Evolutionary conservation across 35 echinoderm and acorn worm genomes (phyloP).

Genomic region (Ptychodera flava): DNA sequence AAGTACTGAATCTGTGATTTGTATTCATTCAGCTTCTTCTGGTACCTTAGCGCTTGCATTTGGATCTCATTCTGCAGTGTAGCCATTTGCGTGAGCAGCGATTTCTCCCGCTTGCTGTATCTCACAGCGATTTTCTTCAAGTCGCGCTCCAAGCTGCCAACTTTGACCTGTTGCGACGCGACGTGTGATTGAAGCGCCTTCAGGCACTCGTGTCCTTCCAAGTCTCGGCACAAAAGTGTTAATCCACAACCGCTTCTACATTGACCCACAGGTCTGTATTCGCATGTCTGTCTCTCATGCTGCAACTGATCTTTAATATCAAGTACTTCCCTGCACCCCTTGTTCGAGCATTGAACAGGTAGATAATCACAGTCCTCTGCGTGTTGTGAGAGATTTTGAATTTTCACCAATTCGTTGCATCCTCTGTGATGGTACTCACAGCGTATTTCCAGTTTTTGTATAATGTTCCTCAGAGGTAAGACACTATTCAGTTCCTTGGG

Average conservation of each 20-base stretch:
- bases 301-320: slow-evolving; percentile 76
- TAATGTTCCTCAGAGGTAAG: slow-evolving; percentile 84
- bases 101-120: slow-evolving; percentile 84
- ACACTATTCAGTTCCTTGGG: slow-evolving; percentile 95
- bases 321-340: slow-evolving; percentile 75
- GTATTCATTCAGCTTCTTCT: slow-evolving; percentile 94
- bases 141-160: slow-evolving; percentile 76
- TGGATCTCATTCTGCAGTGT: slow-evolving; percentile 96
- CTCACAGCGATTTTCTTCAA: slow-evolving; percentile 79
- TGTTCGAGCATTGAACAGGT: slow-evolving; percentile 87
- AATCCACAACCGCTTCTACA: slow-evolving; percentile 91
- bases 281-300: slow-evolving; percentile 75
- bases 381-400: slow-evolving; percentile 83
- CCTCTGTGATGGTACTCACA: slow-evolving; percentile 79
- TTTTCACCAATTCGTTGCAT: slow-evolving; percentile 70
- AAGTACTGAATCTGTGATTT: slow-evolving; percentile 96
- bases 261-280: slow-evolving; percentile 73
- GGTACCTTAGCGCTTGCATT: slow-evolving; percentile 89
- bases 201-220: slow-evolving; percentile 69
- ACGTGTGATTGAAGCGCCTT: slow-evolving; percentile 79
- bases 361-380: slow-evolving; percentile 83
- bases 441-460: slow-evolving; percentile 89
- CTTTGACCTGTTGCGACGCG: slow-evolving; percentile 52
- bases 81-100: slow-evolving; percentile 82
- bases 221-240: slow-evolving; percentile 51